These are phyloP conservation scores for Xenopus tropicalis DNA, from an alignment of 2,113 vertebrate species.

Conservation along the genomic window UCB_Xtro_10.0 CM004444.2:51117001-51117500, in stretches of 20 bases:
- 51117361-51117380: constrained; percentile 35
- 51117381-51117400: constrained; percentile 32
- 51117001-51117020: constrained; percentile 8
- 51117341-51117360: constrained; percentile 10
- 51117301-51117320: constrained; percentile 15
- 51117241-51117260: constrained; percentile 20
- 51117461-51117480: constrained; percentile 21
- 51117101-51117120: constrained; percentile 30
- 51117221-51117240: constrained; percentile 14
- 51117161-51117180: constrained; percentile 19
- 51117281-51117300: constrained; percentile 6
- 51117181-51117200: constrained; percentile 31
- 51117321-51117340: constrained; percentile 17
- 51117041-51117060: constrained; percentile 27
- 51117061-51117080: neutral
- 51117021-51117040: constrained; percentile 14
- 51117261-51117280: constrained; percentile 16
- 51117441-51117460: constrained; percentile 30
- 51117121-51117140: neutral
- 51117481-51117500: constrained; percentile 28
- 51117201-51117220: constrained; percentile 18
- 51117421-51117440: constrained; percentile 26
- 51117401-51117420: constrained; percentile 36
- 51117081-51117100: constrained; percentile 24
- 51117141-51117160: constrained; percentile 7